These are phyloP conservation scores for Meteorus cinctellus DNA, from an alignment of 2,888 invertebrate genomes.

Conservation along the genomic window DNA sequence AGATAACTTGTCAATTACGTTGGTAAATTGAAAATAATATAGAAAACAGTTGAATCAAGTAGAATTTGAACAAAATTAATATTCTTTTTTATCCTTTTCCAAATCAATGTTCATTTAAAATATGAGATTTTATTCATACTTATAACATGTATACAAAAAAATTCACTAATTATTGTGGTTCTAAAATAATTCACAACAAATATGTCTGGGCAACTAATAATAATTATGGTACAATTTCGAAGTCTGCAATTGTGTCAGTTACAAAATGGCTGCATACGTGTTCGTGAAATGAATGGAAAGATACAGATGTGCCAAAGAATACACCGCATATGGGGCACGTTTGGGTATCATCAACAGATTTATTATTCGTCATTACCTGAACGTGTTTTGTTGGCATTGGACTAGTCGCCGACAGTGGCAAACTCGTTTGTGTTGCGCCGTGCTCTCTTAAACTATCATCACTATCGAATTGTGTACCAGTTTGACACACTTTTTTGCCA, in stretches of 20 bases:
- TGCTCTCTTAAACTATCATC: conserved; percentile 63
- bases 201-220: neutral
- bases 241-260: conserved; percentile 70
- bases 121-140: neutral
- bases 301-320: conserved; percentile 76
- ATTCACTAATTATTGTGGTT: neutral
- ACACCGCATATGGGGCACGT: conserved; percentile 86
- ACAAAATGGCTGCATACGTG: conserved; percentile 87
- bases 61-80: conserved; percentile 21
- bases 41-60: neutral
- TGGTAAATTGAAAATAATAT: neutral
- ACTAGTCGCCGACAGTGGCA: conserved; percentile 50
- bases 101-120: no score
- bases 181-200: neutral
- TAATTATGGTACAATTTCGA: conserved; percentile 49
- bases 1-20: neutral
- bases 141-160: neutral
- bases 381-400: conserved; percentile 58
- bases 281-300: conserved; percentile 80
- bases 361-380: conserved; percentile 59
- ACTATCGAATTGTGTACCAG: conserved; percentile 65
- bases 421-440: conserved; percentile 65
- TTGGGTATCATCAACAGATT: conserved; percentile 65
- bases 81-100: neutral
- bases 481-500: conserved; percentile 64